Evolutionary conservation across 2,888 invertebrate genomes (phyloP), one percentile per base, ranked within the genome.

Genomic region (Clanis bilineata): DNA sequence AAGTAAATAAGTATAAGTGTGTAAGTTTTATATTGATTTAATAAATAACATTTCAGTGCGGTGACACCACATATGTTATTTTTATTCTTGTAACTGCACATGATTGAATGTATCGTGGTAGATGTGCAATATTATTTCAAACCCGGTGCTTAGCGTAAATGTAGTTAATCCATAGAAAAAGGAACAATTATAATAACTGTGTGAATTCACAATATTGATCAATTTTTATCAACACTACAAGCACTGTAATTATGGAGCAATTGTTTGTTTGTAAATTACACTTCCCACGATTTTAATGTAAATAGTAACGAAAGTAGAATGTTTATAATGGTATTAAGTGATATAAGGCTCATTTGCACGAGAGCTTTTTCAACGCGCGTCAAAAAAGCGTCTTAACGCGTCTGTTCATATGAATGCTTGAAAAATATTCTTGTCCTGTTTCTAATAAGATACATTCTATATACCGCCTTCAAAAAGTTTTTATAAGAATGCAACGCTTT

Each of bases 1-100:
- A 90, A 88, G 82, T 84, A 82, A 83, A 82, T 79, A 80, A 83
- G 83, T 85, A 84, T 85, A 86, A 86, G 82, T 82, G 79, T 80
- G 81, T 83, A 86, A 82, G 80, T 86, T 86, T 85, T 86, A 77
- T 86, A 87, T 83, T 78, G 77, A 84, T 81, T 81, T 74, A 70
- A n/a, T 22, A 25, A 77, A 71, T 73, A 80, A 81, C 77, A 69
- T 44, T 47, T 38, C 25, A 10, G 18, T 38, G 15, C 58, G 39
- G 45, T 38, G 47, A 39, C 18, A 7, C 47, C 51, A 47, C n/a
- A 38, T 45, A 45, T 12, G 6, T 18, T 39, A 39, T 23, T 47
- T 47, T 38, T 38, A 39, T 47, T 38, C 21, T 51, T 58, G 38
- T 32, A 47, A 32, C 18, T 18, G 51, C 51, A 51, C 51, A 51